These are phyloP conservation scores for Mactromeris polynyma DNA, from an alignment of 2,888 invertebrate species.

Conservation along the genomic window DNA sequence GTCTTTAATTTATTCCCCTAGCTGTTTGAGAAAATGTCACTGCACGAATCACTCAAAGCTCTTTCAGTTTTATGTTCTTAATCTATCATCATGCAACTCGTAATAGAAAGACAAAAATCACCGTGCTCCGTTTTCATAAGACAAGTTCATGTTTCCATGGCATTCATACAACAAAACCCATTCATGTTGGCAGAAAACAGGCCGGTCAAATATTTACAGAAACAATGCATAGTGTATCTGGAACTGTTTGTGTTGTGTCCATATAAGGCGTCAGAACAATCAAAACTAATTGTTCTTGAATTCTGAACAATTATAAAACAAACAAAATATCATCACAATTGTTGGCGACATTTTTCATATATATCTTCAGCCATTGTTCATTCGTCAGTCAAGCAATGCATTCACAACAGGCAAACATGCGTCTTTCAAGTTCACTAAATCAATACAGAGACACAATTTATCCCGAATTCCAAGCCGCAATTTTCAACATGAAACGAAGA, in stretches of 20 bases:
- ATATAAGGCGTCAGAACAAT: not conserved
- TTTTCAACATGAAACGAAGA: not conserved
- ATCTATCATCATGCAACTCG: not conserved
- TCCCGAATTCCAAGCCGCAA: not conserved
- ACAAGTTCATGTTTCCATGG: not conserved
- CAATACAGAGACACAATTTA: not conserved
- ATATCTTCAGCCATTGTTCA: not conserved
- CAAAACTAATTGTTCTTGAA: not conserved
- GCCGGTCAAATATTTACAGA: not conserved
- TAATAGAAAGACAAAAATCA: not conserved
- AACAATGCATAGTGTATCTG: not conserved
- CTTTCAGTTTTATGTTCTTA: not conserved
- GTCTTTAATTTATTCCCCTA: not conserved
- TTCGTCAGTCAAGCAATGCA: not conserved
- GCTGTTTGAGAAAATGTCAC: not conserved
- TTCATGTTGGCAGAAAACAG: not conserved
- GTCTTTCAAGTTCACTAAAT: not conserved
- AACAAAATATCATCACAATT: not conserved
- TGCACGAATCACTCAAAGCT: not conserved
- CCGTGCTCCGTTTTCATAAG: not conserved
- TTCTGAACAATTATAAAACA: not conserved
- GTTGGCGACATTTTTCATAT: not conserved
- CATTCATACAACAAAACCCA: not conserved
- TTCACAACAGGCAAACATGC: not conserved
- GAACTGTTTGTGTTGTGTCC: not conserved